Conservation (phyloP, 1,140 invertebrate genomes). For the Seison nebaliae region DNA sequence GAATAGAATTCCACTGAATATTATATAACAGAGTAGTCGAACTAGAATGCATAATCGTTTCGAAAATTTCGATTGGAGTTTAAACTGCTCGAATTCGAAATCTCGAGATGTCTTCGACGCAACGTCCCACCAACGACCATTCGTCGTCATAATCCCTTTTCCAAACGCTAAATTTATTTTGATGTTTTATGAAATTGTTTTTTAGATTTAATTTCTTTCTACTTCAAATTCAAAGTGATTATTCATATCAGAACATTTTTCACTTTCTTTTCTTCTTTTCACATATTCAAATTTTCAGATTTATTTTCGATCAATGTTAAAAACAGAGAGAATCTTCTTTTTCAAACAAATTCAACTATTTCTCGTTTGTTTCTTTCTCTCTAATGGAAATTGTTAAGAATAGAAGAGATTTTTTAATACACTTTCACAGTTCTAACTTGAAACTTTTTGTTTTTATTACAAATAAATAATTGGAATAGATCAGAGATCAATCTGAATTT, state of each 20-base stretch:
- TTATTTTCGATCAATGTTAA: not conserved
- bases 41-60: slow-evolving; percentile 8
- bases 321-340: too few species aligned
- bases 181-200: slow-evolving; percentile 2
- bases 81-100: slow-evolving; percentile 12
- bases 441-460: too few species aligned
- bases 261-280: not conserved
- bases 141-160: slow-evolving; percentile 10
- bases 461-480: too few species aligned
- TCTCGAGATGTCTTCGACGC: slow-evolving; percentile 6
- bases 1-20: slow-evolving; percentile 9
- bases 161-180: slow-evolving; percentile 2
- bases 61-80: not conserved
- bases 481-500: too few species aligned
- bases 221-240: not conserved
- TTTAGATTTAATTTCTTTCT: slow-evolving; percentile 1
- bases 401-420: too few species aligned
- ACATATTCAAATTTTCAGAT: not conserved
- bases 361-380: too few species aligned
- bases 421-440: too few species aligned
- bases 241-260: not conserved
- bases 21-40: slow-evolving; percentile 3
- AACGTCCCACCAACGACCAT: slow-evolving; percentile 10
- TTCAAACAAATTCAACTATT: too few species aligned
- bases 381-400: too few species aligned